These are phyloP conservation scores for Cavia aperea DNA, from an alignment of 2,113 vertebrate genomes.

Conservation along the genomic window DNA sequence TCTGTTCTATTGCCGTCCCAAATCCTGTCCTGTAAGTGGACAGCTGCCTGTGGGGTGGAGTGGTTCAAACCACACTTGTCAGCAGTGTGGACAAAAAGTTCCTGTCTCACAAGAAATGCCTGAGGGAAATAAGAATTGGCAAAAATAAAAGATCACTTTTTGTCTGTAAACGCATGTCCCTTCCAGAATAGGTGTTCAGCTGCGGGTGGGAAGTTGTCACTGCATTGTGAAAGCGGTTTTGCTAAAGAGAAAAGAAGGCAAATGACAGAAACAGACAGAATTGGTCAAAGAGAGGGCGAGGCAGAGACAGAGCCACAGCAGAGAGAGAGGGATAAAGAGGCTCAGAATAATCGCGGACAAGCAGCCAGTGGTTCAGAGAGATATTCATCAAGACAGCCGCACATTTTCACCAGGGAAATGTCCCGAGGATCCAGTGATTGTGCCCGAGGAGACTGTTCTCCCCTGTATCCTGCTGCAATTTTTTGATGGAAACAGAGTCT, in stretches of 20 bases:
- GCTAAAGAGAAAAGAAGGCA: background rate
- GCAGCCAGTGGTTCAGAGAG: background rate
- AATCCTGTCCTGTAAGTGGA: background rate
- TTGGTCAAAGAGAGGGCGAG: slow-evolving; percentile 19
- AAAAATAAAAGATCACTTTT: background rate
- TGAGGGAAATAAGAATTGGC: background rate
- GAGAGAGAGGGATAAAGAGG: slow-evolving; percentile 43
- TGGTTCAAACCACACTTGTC: background rate
- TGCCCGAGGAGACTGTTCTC: slow-evolving; percentile 37
- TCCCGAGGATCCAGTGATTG: slow-evolving; percentile 24
- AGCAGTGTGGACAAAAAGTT: background rate
- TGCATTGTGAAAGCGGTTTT: slow-evolving; percentile 30
- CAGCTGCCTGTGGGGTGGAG: background rate
- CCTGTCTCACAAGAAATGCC: background rate
- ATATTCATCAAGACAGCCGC: slow-evolving; percentile 1
- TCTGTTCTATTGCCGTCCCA: background rate
- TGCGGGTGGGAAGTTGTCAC: slow-evolving; percentile 38
- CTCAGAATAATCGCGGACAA: background rate
- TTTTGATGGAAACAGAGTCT: slow-evolving; percentile 43
- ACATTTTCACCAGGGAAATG: background rate
- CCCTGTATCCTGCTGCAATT: background rate
- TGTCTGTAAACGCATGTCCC: background rate
- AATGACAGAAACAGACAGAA: slow-evolving; percentile 41
- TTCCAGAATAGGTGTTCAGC: slow-evolving; percentile 35
- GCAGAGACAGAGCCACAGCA: slow-evolving; percentile 20